phyloP scores from a whole-genome alignment of 1,140 invertebrate genomes.

The Ostrea edulis region DNA sequence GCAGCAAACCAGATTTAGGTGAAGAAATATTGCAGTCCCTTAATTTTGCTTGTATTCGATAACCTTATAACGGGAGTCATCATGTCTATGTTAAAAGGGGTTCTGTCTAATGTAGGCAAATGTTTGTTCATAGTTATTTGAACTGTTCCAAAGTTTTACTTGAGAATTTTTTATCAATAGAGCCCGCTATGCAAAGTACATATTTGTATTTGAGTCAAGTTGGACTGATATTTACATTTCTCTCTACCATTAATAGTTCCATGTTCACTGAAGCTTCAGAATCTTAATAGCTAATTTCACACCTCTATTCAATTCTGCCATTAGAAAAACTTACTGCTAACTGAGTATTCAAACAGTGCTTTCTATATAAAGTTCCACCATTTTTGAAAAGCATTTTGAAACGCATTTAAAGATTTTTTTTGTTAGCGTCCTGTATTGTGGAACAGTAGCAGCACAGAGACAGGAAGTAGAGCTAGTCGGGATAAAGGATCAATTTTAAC shows the following conservation, averaged over 20 bases:
- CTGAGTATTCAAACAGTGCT: conserved; percentile 33
- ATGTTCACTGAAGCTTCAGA: not conserved
- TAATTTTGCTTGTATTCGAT: conserved; percentile 13
- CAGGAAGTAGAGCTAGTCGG: not conserved
- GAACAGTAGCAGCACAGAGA: conserved; percentile 19
- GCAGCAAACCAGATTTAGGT: not conserved
- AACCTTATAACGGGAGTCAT: conserved; percentile 32
- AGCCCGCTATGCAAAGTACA: conserved; percentile 11
- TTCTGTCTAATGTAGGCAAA: conserved; percentile 17
- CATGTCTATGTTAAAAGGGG: conserved; percentile 31
- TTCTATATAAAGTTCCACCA: conserved; percentile 15
- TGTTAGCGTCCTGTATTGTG: conserved; percentile 7
- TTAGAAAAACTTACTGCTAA: conserved; percentile 35
- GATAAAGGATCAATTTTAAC: conserved; percentile 50
- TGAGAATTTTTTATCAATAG: conserved; percentile 40
- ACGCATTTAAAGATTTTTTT: conserved; percentile 46
- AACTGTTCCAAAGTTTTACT: conserved; percentile 39
- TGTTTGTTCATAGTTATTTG: conserved; percentile 39
- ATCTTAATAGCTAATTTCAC: conserved; percentile 44
- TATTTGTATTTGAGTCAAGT: conserved; percentile 34
- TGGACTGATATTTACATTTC: conserved; percentile 44
- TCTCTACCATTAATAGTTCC: conserved; percentile 42
- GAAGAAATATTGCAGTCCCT: conserved; percentile 1
- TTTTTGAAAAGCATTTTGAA: conserved; percentile 32
- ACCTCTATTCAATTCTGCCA: conserved; percentile 37